Conservation (phyloP, 2,797 vertebrate species). For the Urophycis tenuis region DNA sequence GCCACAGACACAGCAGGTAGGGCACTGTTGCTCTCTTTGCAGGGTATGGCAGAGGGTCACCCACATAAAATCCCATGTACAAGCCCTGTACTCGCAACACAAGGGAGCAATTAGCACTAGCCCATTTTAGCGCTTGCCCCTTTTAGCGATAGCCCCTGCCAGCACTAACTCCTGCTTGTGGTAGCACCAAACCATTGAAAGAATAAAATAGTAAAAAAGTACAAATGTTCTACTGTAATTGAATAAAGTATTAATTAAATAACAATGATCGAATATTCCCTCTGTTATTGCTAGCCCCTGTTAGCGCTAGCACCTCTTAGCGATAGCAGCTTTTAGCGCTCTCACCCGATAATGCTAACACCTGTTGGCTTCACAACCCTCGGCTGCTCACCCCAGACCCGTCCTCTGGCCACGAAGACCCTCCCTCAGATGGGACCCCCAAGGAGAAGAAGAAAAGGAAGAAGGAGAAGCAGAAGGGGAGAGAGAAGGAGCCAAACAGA, state of each 20-base stretch:
- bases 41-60: too few species aligned
- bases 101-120: not conserved
- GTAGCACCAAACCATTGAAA: too few species aligned
- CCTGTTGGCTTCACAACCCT: not conserved
- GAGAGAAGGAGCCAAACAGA: conserved; percentile 40
- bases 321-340: not conserved
- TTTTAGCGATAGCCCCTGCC: too few species aligned
- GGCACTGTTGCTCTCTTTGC: not conserved
- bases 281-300: not conserved
- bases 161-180: too few species aligned
- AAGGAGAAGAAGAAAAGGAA: conserved; percentile 70
- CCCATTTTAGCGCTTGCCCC: too few species aligned
- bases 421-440: conserved; percentile 43
- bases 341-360: not conserved
- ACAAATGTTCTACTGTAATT: too few species aligned
- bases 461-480: conserved; percentile 53
- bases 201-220: too few species aligned
- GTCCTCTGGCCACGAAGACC: conserved; percentile 30
- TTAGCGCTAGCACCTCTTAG: not conserved
- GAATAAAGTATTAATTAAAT: too few species aligned
- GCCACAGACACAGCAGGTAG: conserved; percentile 49
- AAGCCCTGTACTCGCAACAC: not conserved
- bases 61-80: too few species aligned
- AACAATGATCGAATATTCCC: too few species aligned
- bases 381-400: conserved; percentile 22